Percentiles rank a stretch among this genome's conserved stretches.
Conservation (phyloP, 1,140 invertebrate species). For the Aphelinus certus region DNA sequence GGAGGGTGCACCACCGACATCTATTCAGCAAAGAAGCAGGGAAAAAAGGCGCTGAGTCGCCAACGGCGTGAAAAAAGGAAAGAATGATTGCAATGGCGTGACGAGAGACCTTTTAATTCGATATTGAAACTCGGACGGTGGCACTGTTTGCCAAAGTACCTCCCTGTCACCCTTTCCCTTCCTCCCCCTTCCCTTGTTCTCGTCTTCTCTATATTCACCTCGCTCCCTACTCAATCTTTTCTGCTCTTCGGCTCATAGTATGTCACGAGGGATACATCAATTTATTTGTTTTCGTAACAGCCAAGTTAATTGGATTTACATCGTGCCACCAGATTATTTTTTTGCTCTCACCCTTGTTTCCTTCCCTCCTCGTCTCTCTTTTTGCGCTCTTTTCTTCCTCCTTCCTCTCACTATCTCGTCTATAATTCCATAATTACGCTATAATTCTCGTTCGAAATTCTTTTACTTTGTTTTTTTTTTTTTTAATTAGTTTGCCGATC, state of each 20-base stretch:
- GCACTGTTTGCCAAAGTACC: slow-evolving; percentile 28
- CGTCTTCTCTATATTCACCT: not conserved
- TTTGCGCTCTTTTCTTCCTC: not conserved
- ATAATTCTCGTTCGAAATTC: slow-evolving; percentile 49
- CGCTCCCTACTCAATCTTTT: slow-evolving; percentile 35
- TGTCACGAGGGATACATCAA: slow-evolving; percentile 47
- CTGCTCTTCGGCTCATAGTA: slow-evolving; percentile 35
- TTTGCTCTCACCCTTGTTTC: slow-evolving; percentile 33
- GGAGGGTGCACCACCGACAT: no score
- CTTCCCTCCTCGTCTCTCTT: not conserved
- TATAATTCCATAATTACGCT: slow-evolving; percentile 6
- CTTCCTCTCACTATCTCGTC: not conserved
- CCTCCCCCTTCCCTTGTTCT: not conserved
- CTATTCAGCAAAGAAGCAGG: not conserved
- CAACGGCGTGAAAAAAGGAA: not conserved
- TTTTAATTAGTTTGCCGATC: not conserved
- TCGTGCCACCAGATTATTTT: slow-evolving; percentile 49
- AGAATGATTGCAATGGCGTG: not conserved
- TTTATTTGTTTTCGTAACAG: slow-evolving; percentile 54
- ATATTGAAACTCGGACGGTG: slow-evolving; percentile 40
- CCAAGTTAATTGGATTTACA: slow-evolving; percentile 55
- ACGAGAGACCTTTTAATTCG: slow-evolving; percentile 38
- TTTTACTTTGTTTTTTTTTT: slow-evolving; percentile 30
- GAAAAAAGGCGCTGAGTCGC: not conserved
- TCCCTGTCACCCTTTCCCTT: not conserved